Conservation (phyloP, 2,113 vertebrate species). For the Andinoacara biseriatus region DNA sequence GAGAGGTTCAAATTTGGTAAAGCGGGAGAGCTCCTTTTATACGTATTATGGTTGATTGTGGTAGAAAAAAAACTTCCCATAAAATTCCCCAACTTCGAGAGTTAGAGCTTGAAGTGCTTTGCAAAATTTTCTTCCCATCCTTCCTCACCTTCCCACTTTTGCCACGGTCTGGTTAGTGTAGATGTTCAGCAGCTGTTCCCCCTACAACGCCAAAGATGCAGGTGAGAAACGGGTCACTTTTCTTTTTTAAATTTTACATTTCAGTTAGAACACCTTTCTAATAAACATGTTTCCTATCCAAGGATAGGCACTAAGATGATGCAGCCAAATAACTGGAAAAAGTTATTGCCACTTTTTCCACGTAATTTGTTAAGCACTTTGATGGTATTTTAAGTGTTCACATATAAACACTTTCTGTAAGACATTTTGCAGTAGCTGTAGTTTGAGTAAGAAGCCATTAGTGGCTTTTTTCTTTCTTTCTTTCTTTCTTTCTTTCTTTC, state of each 20-base stretch:
- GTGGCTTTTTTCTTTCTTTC: not conserved
- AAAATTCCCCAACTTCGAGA: not conserved
- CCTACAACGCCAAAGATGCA: not conserved
- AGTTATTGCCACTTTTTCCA: not conserved
- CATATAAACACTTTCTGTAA: conserved; percentile 24
- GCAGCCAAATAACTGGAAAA: not conserved
- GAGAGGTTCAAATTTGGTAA: no score
- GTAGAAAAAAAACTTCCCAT: no score
- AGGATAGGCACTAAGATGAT: not conserved
- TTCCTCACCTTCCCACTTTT: not conserved
- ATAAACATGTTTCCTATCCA: not conserved
- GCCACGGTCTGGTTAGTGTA: not conserved
- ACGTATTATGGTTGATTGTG: no score
- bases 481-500: not conserved
- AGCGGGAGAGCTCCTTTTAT: no score
- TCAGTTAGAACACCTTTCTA: not conserved
- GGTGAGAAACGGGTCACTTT: not conserved
- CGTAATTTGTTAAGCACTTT: not conserved
- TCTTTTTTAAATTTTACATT: not conserved
- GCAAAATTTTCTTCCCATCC: not conserved
- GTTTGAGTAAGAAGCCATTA: conserved; percentile 34
- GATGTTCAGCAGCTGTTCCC: not conserved
- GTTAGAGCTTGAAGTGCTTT: not conserved
- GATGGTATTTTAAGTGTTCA: not conserved
- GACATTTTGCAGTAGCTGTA: not conserved